Evolutionary conservation across 1,140 invertebrate species (phyloP).

Genomic region (Neodiprion pinetum): DNA sequence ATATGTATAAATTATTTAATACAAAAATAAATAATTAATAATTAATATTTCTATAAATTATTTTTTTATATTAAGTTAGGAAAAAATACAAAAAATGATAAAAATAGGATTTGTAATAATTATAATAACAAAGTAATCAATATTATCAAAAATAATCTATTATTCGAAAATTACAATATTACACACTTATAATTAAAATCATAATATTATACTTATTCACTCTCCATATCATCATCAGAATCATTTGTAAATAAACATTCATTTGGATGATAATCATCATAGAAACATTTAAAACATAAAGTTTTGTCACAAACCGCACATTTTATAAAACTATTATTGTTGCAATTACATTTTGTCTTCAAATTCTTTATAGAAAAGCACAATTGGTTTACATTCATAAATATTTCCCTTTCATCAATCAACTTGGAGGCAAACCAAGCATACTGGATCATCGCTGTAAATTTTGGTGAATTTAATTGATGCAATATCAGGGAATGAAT

Average conservation of each 20-base stretch:
- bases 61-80: background rate
- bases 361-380: background rate
- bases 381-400: background rate
- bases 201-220: background rate
- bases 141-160: background rate
- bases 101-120: background rate
- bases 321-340: background rate
- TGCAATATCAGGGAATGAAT: background rate
- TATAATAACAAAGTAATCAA: background rate
- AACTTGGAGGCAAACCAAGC: background rate
- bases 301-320: background rate
- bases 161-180: background rate
- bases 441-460: background rate
- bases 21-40: background rate
- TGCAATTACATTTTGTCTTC: background rate
- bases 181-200: background rate
- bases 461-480: background rate
- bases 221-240: background rate
- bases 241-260: background rate
- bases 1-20: background rate
- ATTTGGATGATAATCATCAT: constrained; percentile 5
- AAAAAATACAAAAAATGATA: background rate
- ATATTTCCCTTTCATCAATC: background rate
- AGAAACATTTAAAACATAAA: constrained; percentile 9
- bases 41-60: background rate